Conservation (phyloP, 2,797 vertebrate species). For the Molothrus ater region DNA sequence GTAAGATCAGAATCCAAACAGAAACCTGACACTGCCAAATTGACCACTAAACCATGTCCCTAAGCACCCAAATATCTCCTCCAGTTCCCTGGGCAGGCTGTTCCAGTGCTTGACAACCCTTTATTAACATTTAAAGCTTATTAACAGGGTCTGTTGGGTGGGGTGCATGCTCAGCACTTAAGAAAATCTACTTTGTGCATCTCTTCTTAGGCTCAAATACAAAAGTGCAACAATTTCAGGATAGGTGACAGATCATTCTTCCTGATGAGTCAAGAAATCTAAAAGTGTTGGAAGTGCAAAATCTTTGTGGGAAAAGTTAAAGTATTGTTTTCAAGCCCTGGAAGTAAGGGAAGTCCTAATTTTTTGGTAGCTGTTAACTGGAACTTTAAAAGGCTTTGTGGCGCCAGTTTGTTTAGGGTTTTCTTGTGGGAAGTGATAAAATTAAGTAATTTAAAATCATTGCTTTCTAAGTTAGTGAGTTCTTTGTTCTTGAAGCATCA, state of each 20-base stretch:
- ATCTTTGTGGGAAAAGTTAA: background rate
- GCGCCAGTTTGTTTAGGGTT: background rate
- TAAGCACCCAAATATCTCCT: background rate
- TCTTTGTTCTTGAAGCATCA: background rate
- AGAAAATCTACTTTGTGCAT: background rate
- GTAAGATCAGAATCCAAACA: background rate
- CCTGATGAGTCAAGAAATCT: background rate
- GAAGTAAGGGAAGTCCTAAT: background rate
- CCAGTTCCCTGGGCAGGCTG: background rate
- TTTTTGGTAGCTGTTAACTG: background rate
- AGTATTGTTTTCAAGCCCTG: background rate
- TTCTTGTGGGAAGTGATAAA: background rate
- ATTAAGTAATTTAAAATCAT: background rate
- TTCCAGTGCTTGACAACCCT: background rate
- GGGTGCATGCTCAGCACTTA: background rate
- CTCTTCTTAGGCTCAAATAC: background rate
- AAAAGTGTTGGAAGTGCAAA: background rate
- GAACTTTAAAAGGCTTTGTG: background rate
- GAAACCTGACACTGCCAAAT: background rate
- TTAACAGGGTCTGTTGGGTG: background rate
- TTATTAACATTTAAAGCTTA: background rate
- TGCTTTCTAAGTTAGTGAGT: background rate
- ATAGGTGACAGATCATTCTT: background rate
- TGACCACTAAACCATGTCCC: background rate
- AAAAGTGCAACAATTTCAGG: background rate